Base-by-base conservation (phyloP, 2,888 invertebrate species). In the Tipula unca region DNA sequence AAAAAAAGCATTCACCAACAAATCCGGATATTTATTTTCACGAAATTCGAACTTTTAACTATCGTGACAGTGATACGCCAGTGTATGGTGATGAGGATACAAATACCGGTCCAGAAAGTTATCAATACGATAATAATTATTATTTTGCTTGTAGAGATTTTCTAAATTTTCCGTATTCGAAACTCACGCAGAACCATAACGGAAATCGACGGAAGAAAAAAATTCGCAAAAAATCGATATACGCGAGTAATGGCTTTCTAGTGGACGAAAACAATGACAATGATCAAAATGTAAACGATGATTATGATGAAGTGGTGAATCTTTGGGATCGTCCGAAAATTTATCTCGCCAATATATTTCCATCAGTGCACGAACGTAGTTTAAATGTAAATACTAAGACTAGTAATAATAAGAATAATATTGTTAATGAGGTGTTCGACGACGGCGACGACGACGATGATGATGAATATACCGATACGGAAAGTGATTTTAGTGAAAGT, bases 401-500 rank as follows among this genome's bases (percentile, higher is more conserved):
- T 29, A 83, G 35, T 32, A 36, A 84, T 32, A 36, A 84, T 39
- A 84, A 39, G 14, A 83, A 6, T 32, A 5, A 29, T 29, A 83
- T 83, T 83, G n/a, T 3, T 29, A 35, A 83, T 32, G 83, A 83
- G n/a, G 35, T 29, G 29, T n/a, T 32, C 17, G 17, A 17, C 84
- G 87, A 86, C 14, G 82, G 4, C 20, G 82, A 25, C 3, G 29
- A 29, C 1, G 35, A 32, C 25, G 17, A 35, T 84, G 87, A 87
- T 82, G 86, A 86, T 42, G 90, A 91, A 87, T 89, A 86, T 42
- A 85, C 85, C 48, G 86, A 86, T 83, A 54, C 29, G 17, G 36
- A 48, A 54, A 39, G 88, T 86, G 88, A 88, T 84, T 88, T 88
- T 86, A 88, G 88, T 86, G 88, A 88, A 54, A 87, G 87, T 54